These are phyloP conservation scores for Eucidaris tribuloides DNA, from an alignment of 35 echinoderm and acorn worm species.

Conservation along the genomic window DNA sequence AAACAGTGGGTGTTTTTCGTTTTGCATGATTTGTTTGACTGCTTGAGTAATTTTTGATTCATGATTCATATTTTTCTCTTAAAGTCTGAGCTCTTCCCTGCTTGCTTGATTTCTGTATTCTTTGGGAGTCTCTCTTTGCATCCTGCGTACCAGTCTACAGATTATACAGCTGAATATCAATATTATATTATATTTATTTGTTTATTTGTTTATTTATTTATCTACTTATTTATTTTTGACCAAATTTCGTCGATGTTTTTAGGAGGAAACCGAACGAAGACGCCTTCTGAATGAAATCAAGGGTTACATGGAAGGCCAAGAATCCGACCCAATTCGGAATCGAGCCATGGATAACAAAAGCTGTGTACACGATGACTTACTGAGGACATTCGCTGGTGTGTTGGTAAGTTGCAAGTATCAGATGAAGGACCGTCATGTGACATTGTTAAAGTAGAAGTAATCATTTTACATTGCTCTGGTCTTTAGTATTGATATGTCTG, in stretches of 20 bases:
- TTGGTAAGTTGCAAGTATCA: no score
- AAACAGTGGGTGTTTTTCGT: no score
- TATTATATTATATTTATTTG: neutral
- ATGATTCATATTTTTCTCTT: no score
- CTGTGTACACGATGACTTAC: slow-evolving; percentile 62
- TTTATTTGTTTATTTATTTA: neutral
- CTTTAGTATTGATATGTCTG: no score
- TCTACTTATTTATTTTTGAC: neutral
- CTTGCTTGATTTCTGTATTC: no score
- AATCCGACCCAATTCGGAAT: slow-evolving; percentile 20
- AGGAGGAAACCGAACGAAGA: slow-evolving; percentile 86
- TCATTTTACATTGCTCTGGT: no score
- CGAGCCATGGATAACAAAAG: slow-evolving; percentile 39
- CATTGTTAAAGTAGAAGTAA: no score
- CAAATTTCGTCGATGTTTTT: neutral
- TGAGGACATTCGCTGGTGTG: slow-evolving; percentile 57
- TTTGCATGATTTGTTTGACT: no score
- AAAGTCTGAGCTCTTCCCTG: neutral
- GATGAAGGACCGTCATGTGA: no score
- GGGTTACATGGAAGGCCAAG: slow-evolving; percentile 14
- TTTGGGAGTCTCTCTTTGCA: neutral
- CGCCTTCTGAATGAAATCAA: slow-evolving; percentile 42
- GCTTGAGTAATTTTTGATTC: no score
- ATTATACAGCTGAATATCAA: neutral
- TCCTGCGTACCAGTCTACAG: neutral